Base-by-base conservation (phyloP, 2,113 vertebrate species). In the Malurus melanocephalus region DNA sequence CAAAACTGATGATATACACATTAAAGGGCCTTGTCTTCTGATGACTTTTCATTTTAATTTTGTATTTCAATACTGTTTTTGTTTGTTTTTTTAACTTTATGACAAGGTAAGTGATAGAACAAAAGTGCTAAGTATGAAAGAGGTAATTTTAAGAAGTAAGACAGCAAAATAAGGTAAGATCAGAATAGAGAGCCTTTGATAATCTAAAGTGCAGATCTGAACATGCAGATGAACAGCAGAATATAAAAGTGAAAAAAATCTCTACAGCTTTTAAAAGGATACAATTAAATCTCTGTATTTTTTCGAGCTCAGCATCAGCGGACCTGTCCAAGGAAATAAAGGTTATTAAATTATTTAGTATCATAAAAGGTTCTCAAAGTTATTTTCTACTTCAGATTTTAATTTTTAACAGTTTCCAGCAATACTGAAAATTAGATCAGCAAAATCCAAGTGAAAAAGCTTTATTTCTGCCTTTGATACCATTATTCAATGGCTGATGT, bases 251-350 rank as follows among this genome's bases (percentile, higher is more conserved):
- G 35, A 53, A 87, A 46, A 80, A 80, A 90, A 48, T 20, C 15
- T 56, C 74, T 20, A 60, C 15, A 38, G 38, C 17, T 81, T 48
- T 80, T 51, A 75, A 92, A 97, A 98, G 96, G 97, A 98, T 98
- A 98, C 97, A 96, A 62, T 97, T 97, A 95, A 98, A 98, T 87
- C 96, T 96, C 89, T 87, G 95, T 94, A 98, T 98, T 94, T 98
- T 98, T 92, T 97, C 17, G 16, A 98, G 96, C 89, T 98, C 98
- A 90, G 91, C 96, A 72, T 89, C 93, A 81, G 96, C 96, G 88
- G 94, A 97, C 97, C 97, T 98, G 59, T 75, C 8, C 26, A 86
- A 79, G 43, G 86, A 88, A 73, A 52, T 43, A 73, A 62, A 89
- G 30, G n/a, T 38, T 62, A 61, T 61, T 48, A 71, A 66, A 55